phyloP scores from a whole-genome alignment of 64 coral and sea anemone species.

The Montipora foliosa region DNA sequence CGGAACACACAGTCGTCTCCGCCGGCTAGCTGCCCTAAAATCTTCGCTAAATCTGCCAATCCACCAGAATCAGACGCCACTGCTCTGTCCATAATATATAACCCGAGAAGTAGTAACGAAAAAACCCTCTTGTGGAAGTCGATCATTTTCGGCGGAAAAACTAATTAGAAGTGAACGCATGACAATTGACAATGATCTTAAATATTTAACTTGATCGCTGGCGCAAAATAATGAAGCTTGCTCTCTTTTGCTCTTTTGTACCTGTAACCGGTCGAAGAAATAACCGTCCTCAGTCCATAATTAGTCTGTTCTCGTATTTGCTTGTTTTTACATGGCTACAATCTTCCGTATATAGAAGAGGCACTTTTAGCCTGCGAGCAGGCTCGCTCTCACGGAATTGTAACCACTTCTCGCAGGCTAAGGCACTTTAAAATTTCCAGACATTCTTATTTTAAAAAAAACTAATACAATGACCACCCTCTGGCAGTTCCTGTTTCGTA shows the following conservation, averaged over 20 bases:
- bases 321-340: no score
- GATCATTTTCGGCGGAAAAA: not conserved
- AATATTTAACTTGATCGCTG: slow-evolving; percentile 2
- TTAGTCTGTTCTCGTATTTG: no score
- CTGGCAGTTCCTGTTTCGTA: no score
- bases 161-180: not conserved
- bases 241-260: not conserved
- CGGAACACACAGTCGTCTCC: slow-evolving; percentile 57
- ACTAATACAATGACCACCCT: no score
- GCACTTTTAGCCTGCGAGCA: no score
- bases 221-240: not conserved
- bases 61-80: not conserved
- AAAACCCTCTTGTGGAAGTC: not conserved
- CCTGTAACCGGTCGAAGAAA: not conserved
- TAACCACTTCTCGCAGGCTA: no score
- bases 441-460: no score
- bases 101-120: not conserved
- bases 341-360: no score
- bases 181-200: not conserved
- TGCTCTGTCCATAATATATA: slow-evolving; percentile 6
- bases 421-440: no score
- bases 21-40: slow-evolving; percentile 60
- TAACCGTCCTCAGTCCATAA: not conserved
- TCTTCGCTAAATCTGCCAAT: slow-evolving; percentile 66
- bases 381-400: no score